Conservation (phyloP, 1,140 invertebrate species). For the Drosophila hydei region DNA sequence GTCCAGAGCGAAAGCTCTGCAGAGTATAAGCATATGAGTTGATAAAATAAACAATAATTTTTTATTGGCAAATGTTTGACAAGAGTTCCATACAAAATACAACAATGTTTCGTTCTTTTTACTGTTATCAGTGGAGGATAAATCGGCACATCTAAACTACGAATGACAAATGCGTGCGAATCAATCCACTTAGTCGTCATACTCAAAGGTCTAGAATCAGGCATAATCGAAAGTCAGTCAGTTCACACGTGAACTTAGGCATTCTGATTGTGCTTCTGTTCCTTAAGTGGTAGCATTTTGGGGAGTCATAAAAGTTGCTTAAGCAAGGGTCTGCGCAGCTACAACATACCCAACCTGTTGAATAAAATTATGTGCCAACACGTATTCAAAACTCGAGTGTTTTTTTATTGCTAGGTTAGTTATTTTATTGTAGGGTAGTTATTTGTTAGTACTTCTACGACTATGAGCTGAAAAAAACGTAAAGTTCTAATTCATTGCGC, state of each 20-base stretch:
- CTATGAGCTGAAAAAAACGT: background rate
- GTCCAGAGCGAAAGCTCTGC: conserved; percentile 24
- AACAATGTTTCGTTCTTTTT: background rate
- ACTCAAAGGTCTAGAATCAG: conserved; percentile 48
- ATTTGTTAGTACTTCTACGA: conserved; percentile 5
- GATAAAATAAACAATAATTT: conserved; percentile 33
- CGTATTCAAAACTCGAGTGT: background rate
- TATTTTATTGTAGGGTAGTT: background rate
- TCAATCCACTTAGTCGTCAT: conserved; percentile 44
- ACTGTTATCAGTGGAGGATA: background rate
- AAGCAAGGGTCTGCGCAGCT: background rate
- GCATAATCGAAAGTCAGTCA: conserved; percentile 62
- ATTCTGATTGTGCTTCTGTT: conserved; percentile 3
- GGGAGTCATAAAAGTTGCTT: background rate
- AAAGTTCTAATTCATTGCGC: conserved; percentile 16
- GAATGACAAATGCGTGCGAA: conserved; percentile 36
- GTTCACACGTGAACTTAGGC: conserved; percentile 49
- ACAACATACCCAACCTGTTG: conserved; percentile 5
- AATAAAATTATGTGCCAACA: conserved; percentile 3
- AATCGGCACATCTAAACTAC: background rate
- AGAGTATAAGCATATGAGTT: conserved; percentile 1
- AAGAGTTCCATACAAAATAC: conserved; percentile 3
- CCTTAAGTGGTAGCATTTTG: conserved; percentile 20
- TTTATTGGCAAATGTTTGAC: conserved; percentile 9
- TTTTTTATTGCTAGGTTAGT: too few relatives aligned